phyloP scores from a whole-genome alignment of 2,888 invertebrate genomes.

The Spatulosminthurus flaviceps region DNA sequence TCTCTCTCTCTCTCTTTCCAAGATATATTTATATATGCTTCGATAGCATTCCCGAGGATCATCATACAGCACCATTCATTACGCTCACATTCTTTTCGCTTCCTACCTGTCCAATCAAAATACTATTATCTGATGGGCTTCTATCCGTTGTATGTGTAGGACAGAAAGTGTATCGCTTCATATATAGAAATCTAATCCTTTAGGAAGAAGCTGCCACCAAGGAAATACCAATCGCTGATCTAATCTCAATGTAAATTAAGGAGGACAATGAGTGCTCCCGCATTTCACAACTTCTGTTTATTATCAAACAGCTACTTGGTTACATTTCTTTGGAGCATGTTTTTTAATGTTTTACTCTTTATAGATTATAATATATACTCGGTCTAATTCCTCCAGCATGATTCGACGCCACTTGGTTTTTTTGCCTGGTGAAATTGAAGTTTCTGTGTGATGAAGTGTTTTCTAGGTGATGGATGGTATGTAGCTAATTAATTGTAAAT shows the following conservation, averaged over 20 bases:
- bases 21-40: neutral
- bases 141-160: neutral
- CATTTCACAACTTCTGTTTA: constrained; percentile 25
- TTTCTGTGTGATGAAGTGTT: too few species aligned
- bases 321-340: constrained; percentile 11
- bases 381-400: neutral
- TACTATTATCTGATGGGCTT: constrained; percentile 38
- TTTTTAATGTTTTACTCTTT: neutral
- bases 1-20: neutral
- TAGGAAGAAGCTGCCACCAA: neutral
- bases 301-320: constrained; percentile 34
- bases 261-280: constrained; percentile 36
- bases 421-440: neutral
- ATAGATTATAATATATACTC: neutral
- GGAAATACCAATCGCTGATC: constrained; percentile 27
- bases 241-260: constrained; percentile 38
- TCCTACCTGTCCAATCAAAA: constrained; percentile 47
- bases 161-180: too few species aligned
- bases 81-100: constrained; percentile 41
- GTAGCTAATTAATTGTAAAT: too few species aligned
- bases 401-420: neutral
- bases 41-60: neutral
- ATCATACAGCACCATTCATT: constrained; percentile 45
- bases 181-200: neutral
- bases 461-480: too few species aligned